Base-by-base conservation (phyloP, 2,888 invertebrate genomes). In the Calliopum simillimum region DNA sequence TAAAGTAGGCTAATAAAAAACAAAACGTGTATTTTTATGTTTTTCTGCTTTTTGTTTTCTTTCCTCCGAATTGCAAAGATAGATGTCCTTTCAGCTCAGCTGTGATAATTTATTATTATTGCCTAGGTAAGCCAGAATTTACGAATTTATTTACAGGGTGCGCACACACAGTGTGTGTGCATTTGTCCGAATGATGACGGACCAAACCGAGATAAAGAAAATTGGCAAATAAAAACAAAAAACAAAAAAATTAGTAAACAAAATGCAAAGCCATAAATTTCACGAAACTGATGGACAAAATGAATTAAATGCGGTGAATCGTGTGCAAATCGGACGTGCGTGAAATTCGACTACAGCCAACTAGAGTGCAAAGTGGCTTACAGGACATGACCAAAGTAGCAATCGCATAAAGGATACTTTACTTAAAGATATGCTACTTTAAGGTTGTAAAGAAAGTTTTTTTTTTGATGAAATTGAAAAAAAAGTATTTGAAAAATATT, bases 71-170 rank as follows among this genome's bases (percentile, higher is more conserved):
- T 46, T 64, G 12, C 55, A 55, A 65, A 65, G 65, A 65, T 65
- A 23, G 23, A 65, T 53, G 23, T 65, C 65, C 65, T 55, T 44
- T 65, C 55, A 55, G 49, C 65, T 65, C 21, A 55, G 65, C 65
- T 65, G 65, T 53, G 53, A 44, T 65, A 65, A 65, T 65, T 65
- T 65, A 65, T 65, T 65, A 65, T 65, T 65, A 65, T 65, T 65
- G 55, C 65, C 43, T 44, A 55, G 53, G 65, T 55, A 41, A 44
- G 65, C 44, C 25, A 44, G 43, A 51, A 49, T 33, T 49, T 51
- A 41, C 49, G 64, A 16, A 16, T 41, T 16, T 21, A 63, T 49
- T 33, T 41, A 16, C n/a, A 13, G 33, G 11, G 53, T 23, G 23
- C 3, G 53, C 53, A 53, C 14, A 23, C 16, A 53, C n/a, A 8